Evolutionary conservation across 92 coral and sea anemone genomes (phyloP).

Genomic region (Isaurus tuberculatus): DNA sequence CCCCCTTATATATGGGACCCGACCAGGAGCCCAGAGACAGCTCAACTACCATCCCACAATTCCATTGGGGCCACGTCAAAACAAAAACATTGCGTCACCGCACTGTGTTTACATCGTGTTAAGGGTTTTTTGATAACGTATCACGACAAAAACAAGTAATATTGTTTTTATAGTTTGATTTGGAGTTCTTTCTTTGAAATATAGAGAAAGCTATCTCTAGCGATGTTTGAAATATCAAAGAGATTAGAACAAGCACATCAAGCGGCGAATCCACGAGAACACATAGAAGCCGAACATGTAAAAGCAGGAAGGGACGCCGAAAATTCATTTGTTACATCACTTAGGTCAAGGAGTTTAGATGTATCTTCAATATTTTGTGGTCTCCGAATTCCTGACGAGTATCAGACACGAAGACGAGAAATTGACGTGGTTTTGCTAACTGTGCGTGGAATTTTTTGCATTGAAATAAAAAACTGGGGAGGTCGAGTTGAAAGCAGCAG

Average conservation of each 20-base stretch:
- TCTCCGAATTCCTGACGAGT: constrained; percentile 92
- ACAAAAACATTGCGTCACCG: constrained; percentile 76
- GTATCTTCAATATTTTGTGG: constrained; percentile 86
- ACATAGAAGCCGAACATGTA: constrained; percentile 81
- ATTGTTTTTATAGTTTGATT: constrained; percentile 17
- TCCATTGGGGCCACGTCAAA: constrained; percentile 14
- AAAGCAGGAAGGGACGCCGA: constrained; percentile 97
- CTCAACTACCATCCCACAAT: background rate
- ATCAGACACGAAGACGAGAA: constrained; percentile 89
- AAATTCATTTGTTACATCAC: constrained; percentile 71
- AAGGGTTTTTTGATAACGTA: constrained; percentile 45
- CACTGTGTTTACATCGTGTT: constrained; percentile 71
- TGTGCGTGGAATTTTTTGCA: constrained; percentile 77
- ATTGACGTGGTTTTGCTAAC: constrained; percentile 89
- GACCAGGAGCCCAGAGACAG: background rate
- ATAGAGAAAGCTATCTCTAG: constrained; percentile 6
- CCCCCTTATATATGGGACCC: background rate
- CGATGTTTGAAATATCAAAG: constrained; percentile 85
- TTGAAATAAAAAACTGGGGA: constrained; percentile 91
- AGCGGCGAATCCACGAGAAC: constrained; percentile 91
- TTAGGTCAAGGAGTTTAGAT: constrained; percentile 74
- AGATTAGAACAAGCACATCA: constrained; percentile 92
- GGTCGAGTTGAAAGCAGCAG: constrained; percentile 80
- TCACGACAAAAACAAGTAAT: background rate
- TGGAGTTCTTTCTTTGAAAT: background rate